Evolutionary conservation across 2,797 vertebrate genomes (phyloP).

Genomic region (Halcyon smyrnensis): DNA sequence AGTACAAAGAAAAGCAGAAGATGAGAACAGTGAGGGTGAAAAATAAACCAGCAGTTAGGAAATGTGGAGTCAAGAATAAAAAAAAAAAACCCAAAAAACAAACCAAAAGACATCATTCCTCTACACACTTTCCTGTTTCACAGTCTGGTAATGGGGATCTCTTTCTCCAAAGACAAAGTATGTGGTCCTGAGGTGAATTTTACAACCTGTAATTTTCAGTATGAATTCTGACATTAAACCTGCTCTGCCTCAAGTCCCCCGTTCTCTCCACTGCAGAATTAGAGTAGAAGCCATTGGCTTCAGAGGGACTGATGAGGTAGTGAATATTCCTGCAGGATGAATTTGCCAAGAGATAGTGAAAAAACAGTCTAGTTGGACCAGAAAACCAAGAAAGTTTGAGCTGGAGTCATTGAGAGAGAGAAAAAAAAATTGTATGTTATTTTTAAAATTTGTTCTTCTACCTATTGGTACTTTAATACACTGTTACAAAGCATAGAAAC

Average conservation of each 20-base stretch:
- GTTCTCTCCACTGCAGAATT: not conserved
- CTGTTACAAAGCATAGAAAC: constrained; percentile 21
- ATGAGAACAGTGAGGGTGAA: not conserved
- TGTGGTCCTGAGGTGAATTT: not conserved
- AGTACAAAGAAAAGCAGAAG: not conserved
- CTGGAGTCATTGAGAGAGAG: not conserved
- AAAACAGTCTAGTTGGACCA: not conserved
- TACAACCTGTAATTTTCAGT: not conserved
- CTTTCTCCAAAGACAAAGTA: not conserved
- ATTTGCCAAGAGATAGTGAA: not conserved
- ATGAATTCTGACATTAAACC: not conserved
- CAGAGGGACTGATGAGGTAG: not conserved
- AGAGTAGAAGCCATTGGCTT: not conserved
- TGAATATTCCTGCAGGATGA: not conserved
- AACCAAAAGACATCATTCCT: not conserved
- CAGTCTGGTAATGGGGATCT: not conserved
- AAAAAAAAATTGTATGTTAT: not conserved
- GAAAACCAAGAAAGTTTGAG: not conserved
- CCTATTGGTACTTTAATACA: not conserved
- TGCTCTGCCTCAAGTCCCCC: not conserved
- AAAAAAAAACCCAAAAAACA: not conserved
- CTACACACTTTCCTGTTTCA: not conserved
- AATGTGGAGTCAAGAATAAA: not conserved
- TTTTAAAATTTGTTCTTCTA: constrained; percentile 12
- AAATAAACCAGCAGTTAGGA: not conserved